Percentiles rank a stretch among this genome's conserved stretches.
Conservation (phyloP, 2,888 invertebrate species). For the Synanthedon formicaeformis region DNA sequence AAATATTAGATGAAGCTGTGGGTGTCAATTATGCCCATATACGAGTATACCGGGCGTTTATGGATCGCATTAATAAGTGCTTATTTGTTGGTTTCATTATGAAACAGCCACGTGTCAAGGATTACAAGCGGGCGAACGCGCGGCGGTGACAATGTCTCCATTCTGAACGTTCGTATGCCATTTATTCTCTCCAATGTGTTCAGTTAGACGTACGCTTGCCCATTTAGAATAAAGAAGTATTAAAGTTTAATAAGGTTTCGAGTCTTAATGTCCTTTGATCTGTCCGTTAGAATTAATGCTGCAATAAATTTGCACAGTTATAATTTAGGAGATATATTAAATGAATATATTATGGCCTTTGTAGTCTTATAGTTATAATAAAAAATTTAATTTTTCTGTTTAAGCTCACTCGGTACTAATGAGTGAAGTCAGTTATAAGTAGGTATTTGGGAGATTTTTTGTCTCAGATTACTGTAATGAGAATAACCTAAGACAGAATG, state of each 20-base stretch:
- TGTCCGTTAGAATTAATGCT: constrained; percentile 39
- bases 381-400: no score
- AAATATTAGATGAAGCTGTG: constrained; percentile 58
- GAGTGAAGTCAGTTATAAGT: no score
- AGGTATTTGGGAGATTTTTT: no score
- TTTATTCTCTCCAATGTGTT: background rate
- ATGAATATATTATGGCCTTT: constrained; percentile 20
- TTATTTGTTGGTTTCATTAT: constrained; percentile 57
- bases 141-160: constrained; percentile 18
- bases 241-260: constrained; percentile 41
- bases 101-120: constrained; percentile 58
- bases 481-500: no score
- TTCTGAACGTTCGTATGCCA: background rate
- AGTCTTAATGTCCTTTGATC: constrained; percentile 4
- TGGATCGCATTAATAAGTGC: constrained; percentile 51
- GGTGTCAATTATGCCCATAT: constrained; percentile 43
- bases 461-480: no score
- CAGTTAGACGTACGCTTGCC: background rate
- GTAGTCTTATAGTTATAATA: no score
- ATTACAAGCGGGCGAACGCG: constrained; percentile 39
- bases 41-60: constrained; percentile 24
- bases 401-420: no score
- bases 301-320: constrained; percentile 41
- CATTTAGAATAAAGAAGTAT: constrained; percentile 16
- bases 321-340: constrained; percentile 32